Evolutionary conservation across 2,888 invertebrate genomes (phyloP).

Genomic region (Platycnemis pennipes): DNA sequence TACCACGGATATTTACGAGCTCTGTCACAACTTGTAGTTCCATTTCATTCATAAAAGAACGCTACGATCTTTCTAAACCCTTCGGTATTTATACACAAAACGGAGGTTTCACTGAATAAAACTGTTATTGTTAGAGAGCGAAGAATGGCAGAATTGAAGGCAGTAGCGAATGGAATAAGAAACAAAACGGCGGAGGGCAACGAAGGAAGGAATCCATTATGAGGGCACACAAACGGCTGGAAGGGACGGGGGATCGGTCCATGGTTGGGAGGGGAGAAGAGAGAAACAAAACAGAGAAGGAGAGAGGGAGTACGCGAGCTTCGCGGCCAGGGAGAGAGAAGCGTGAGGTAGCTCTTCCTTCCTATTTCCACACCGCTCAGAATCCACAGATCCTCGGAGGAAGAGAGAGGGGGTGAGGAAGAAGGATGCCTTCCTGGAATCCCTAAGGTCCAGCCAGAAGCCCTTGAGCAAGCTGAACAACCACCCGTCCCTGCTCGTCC

Average conservation of each 20-base stretch:
- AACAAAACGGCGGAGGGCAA: too few relatives aligned
- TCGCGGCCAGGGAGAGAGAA: background rate
- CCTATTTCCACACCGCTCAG: background rate
- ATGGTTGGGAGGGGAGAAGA: background rate
- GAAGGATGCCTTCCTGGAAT: constrained; percentile 9
- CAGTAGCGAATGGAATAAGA: too few relatives aligned
- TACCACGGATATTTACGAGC: too few relatives aligned
- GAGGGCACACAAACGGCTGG: too few relatives aligned
- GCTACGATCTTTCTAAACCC: too few relatives aligned
- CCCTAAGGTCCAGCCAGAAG: constrained; percentile 65
- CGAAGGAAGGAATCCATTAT: too few relatives aligned
- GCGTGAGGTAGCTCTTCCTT: background rate
- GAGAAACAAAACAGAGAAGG: background rate
- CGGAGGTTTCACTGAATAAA: too few relatives aligned
- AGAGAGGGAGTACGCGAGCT: background rate
- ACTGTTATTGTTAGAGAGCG: too few relatives aligned
- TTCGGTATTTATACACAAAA: too few relatives aligned
- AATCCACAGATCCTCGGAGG: background rate
- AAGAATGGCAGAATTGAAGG: too few relatives aligned
- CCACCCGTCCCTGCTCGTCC: background rate
- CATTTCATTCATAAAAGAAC: too few relatives aligned
- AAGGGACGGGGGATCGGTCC: background rate
- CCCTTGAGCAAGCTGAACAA: constrained; percentile 56
- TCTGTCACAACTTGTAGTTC: too few relatives aligned
- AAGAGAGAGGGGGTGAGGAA: background rate